Base-by-base conservation (phyloP, 2,888 invertebrate genomes). In the Apoda limacodes region DNA sequence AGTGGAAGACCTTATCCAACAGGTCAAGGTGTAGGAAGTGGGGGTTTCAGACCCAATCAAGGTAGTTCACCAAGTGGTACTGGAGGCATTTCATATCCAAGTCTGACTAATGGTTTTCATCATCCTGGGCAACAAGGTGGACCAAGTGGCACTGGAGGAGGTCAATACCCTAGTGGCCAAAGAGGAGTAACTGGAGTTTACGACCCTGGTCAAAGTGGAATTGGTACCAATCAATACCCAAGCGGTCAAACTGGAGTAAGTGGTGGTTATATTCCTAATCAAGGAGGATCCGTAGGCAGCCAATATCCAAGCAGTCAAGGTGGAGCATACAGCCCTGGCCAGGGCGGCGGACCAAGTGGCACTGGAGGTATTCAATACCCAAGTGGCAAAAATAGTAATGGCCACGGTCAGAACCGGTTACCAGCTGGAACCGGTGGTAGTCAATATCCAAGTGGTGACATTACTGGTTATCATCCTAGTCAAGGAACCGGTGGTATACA, bases 51-150 rank as follows among this genome's bases (percentile, higher is more conserved):
- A 9, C 31, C 37, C 7, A 30, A 19, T 25, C 14, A 29, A 22
- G 27, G 28, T 20, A 14, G 48, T 39, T 24, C 42, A 34, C 13
- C 22, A 24, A 50, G 54, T 43, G 30, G 55, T 1, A 26, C 26
- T 28, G 39, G 29, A 13, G 37, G 31, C 2, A 35, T 36, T 6
- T 13, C 24, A 26, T 19, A 25, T 13, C n/a, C 28, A 23, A 3
- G 17, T 21, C n/a, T n/a, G n/a, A 17, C 17, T 17, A 17, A 5
- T 6, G 17, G 6, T 10, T n/a, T n/a, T 17, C 11, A 6, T 17
- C 3, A 27, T 9, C 27, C 29, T 7, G 32, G 31, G 22, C 19
- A 20, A 24, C 34, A 13, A 9, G 24, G 12, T n/a, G 13, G 29
- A 10, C 21, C 15, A 9, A 20, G 19, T 5, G 9, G 13, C 9